Percentiles rank a stretch among this genome's conserved stretches.
phyloP scores from a whole-genome alignment of 2,888 invertebrate genomes.

The Metacarcinus magister region DNA sequence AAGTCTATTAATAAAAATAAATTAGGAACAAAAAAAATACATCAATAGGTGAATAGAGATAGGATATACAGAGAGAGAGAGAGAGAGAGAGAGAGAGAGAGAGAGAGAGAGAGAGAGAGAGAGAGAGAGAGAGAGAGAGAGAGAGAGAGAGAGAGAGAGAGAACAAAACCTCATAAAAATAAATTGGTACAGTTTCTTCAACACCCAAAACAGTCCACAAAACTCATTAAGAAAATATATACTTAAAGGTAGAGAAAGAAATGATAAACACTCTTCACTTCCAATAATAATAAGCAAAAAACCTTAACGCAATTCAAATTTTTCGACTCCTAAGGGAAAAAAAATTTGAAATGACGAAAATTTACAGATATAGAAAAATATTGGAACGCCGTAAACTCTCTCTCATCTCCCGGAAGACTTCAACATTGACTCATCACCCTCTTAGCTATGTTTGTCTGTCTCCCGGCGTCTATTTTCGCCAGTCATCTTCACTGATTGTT shows the following conservation, averaged over 20 bases:
- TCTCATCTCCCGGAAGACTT: background rate
- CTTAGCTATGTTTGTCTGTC: background rate
- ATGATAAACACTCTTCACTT: background rate
- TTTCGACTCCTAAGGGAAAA: too few relatives aligned
- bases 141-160: background rate
- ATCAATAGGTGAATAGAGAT: background rate
- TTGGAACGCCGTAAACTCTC: background rate
- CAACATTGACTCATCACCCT: background rate
- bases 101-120: constrained; percentile 2
- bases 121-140: background rate
- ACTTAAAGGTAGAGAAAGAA: background rate
- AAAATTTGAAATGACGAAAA: too few relatives aligned
- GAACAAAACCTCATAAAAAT: background rate
- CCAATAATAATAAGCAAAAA: background rate
- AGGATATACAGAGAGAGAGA: background rate
- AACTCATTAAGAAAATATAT: background rate
- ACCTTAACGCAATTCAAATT: too few relatives aligned
- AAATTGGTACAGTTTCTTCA: background rate
- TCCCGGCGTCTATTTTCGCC: background rate
- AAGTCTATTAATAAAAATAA: background rate
- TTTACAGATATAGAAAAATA: background rate
- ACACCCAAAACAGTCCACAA: background rate
- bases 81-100: constrained; percentile 2
- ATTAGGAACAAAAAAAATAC: too few relatives aligned
- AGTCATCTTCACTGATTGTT: constrained; percentile 21